Percentiles rank a stretch among this genome's conserved stretches.
Evolutionary conservation across 2,113 vertebrate genomes (phyloP).

Genomic region (Tiliqua scincoides): DNA sequence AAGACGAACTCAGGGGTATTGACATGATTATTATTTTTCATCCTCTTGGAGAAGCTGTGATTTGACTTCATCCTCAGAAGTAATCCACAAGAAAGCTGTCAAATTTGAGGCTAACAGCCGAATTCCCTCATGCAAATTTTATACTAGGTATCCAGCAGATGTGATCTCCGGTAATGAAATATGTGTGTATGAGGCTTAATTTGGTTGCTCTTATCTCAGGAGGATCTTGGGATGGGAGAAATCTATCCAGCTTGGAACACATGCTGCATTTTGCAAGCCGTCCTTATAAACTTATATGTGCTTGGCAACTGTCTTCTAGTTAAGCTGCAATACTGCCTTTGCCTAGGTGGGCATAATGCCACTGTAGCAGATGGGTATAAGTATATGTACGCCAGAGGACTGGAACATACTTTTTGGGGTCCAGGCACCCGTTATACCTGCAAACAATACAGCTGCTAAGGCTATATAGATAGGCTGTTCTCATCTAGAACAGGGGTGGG

Average conservation of each 20-base stretch:
- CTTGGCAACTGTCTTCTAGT: conserved; percentile 64
- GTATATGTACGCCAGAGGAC: conserved; percentile 37
- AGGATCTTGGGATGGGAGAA: conserved; percentile 19
- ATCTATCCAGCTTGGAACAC: conserved; percentile 26
- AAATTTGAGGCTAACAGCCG: conserved; percentile 43
- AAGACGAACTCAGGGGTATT: conserved; percentile 37
- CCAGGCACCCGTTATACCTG: conserved; percentile 35
- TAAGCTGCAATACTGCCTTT: conserved; percentile 72
- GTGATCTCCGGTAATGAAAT: background rate
- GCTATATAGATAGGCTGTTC: conserved; percentile 8
- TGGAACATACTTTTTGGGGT: conserved; percentile 46
- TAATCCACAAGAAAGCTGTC: conserved; percentile 34
- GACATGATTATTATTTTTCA: conserved; percentile 26
- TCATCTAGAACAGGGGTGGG: conserved; percentile 7
- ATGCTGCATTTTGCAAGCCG: conserved; percentile 53
- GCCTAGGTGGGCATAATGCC: conserved; percentile 68
- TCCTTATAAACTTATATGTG: conserved; percentile 53
- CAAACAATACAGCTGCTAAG: conserved; percentile 13
- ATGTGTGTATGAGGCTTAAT: conserved; percentile 4
- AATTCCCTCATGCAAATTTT: conserved; percentile 22
- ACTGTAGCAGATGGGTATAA: conserved; percentile 73
- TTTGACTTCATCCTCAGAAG: conserved; percentile 41
- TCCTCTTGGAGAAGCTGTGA: conserved; percentile 26
- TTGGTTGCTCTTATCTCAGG: conserved; percentile 34
- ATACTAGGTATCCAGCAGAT: conserved; percentile 19